Percentiles rank a stretch among this genome's conserved stretches.
Conservation (phyloP, 2,888 invertebrate genomes). For the Eustalomyia histrio region DNA sequence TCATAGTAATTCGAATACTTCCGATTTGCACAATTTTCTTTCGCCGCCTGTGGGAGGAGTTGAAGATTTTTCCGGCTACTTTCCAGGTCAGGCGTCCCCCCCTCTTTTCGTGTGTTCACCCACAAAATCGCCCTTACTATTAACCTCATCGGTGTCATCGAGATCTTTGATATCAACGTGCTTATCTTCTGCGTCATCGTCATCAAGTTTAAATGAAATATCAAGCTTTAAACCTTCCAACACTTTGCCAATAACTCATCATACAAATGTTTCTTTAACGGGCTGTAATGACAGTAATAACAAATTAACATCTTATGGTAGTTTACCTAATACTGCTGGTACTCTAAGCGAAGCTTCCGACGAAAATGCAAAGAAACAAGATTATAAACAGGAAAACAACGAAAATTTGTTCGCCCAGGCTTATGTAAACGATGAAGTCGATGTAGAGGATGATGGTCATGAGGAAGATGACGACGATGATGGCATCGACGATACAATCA, state of each 20-base stretch:
- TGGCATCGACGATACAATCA: neutral
- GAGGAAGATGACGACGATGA: too few relatives aligned
- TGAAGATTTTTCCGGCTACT: conserved; percentile 16
- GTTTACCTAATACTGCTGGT: neutral
- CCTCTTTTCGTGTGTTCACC: neutral
- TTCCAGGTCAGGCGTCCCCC: neutral
- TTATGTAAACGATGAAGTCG: conserved; percentile 7
- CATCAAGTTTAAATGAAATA: neutral
- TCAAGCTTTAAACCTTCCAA: neutral
- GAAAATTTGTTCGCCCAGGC: neutral
- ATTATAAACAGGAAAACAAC: neutral
- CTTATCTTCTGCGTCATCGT: neutral
- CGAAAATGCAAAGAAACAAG: neutral
- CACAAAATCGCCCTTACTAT: neutral
- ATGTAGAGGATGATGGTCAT: too few relatives aligned
- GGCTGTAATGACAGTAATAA: neutral
- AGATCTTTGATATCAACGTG: neutral
- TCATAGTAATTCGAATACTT: conserved; percentile 6
- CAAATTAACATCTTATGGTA: too few relatives aligned
- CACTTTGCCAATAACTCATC: neutral
- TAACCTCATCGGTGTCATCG: neutral
- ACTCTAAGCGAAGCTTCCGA: neutral
- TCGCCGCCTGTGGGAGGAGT: neutral
- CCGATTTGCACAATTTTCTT: conserved; percentile 14
- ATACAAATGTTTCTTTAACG: neutral